Percentiles rank a stretch among this genome's conserved stretches.
Evolutionary conservation across 2,888 invertebrate genomes (phyloP).

Genomic region (Thysanoteuthis rhombus): DNA sequence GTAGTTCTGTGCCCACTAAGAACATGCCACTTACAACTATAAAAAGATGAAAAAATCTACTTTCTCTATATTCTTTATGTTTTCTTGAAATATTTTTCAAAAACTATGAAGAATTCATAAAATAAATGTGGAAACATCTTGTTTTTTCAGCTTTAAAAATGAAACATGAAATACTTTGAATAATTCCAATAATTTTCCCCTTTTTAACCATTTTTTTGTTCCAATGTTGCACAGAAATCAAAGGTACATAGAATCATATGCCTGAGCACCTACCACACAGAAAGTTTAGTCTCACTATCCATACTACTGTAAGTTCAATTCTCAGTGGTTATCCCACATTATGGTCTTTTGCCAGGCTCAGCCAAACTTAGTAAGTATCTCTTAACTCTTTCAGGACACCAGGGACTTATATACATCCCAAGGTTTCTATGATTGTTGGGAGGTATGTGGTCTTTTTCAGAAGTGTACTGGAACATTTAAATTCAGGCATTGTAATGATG

Average conservation of each 20-base stretch:
- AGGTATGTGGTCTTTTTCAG: too few species aligned
- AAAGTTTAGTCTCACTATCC: too few species aligned
- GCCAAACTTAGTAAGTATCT: too few species aligned
- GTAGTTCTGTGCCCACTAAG: background rate
- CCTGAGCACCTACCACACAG: too few species aligned
- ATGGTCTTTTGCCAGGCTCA: too few species aligned
- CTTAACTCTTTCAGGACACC: too few species aligned
- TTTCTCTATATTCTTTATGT: background rate
- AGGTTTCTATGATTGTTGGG: too few species aligned
- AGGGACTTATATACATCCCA: too few species aligned
- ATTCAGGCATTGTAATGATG: too few species aligned
- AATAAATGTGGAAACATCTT: background rate
- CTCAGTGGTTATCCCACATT: too few species aligned
- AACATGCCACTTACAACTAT: background rate
- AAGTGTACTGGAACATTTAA: too few species aligned
- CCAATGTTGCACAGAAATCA: background rate
- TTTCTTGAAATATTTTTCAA: background rate
- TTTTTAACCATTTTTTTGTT: background rate
- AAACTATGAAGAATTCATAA: background rate
- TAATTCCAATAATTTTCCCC: background rate
- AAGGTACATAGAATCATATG: background rate
- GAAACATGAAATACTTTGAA: background rate
- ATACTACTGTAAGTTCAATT: too few species aligned
- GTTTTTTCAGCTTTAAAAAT: background rate
- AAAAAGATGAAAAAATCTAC: background rate